Conservation (phyloP, 2,888 invertebrate genomes). For the Diogma glabrata region DNA sequence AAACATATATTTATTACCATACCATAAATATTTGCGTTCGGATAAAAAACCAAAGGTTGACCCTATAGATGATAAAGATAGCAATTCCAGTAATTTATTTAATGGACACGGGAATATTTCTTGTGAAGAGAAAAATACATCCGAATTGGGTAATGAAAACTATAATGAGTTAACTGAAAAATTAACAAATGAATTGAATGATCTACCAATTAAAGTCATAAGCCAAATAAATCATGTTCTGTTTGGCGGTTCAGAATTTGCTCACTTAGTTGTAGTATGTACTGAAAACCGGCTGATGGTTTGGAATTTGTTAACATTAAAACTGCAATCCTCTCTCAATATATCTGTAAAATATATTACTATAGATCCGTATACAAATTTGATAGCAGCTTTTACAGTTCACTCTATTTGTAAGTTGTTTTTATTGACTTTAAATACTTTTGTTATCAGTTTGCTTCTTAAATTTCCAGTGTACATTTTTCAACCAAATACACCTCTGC, state of each 20-base stretch:
- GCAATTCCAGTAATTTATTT: neutral
- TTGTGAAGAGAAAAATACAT: no score
- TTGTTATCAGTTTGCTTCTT: neutral
- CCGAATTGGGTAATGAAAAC: no score
- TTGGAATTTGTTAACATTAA: conserved; percentile 55
- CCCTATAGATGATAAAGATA: neutral
- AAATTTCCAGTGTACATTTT: conserved; percentile 55
- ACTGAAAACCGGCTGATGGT: conserved; percentile 44
- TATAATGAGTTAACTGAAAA: no score
- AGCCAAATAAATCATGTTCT: conserved; percentile 29
- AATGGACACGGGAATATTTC: neutral
- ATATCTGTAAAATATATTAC: conserved; percentile 31
- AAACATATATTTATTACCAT: no score
- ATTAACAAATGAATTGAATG: neutral
- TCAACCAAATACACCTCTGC: conserved; percentile 43
- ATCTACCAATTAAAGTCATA: conserved; percentile 21
- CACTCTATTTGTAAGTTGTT: conserved; percentile 44
- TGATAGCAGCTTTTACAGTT: conserved; percentile 51
- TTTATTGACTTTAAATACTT: conserved; percentile 8
- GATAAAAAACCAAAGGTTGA: no score
- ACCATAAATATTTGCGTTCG: no score
- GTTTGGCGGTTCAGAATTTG: conserved; percentile 32
- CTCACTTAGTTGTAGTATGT: conserved; percentile 31
- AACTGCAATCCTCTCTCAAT: conserved; percentile 45
- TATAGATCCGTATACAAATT: conserved; percentile 49